phyloP scores from a whole-genome alignment of 2,888 invertebrate genomes.

The Enchytraeus crypticus region DNA sequence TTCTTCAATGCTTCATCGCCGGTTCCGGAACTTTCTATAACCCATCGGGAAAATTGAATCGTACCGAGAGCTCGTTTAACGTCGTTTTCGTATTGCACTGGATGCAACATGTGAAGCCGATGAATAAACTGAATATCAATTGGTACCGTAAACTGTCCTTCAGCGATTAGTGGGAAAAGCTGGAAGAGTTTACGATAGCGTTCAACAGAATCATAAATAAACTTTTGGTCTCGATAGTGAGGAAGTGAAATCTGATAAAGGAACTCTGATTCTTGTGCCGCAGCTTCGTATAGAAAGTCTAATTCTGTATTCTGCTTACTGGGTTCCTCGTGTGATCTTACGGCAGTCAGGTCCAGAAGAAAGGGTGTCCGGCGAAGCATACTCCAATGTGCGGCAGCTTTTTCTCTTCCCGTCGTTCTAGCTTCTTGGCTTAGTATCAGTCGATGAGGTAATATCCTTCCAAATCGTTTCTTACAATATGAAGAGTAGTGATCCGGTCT shows the following conservation, averaged over 20 bases:
- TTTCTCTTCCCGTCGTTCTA: too few relatives aligned
- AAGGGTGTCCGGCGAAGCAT: too few relatives aligned
- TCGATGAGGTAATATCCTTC: constrained; percentile 16
- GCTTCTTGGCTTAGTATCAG: too few relatives aligned
- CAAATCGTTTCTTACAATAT: constrained; percentile 17
- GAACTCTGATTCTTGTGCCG: constrained; percentile 14
- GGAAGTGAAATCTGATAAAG: constrained; percentile 22
- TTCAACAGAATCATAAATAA: constrained; percentile 16
- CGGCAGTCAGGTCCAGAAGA: too few relatives aligned
- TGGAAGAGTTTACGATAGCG: constrained; percentile 21
- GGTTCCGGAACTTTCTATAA: background rate
- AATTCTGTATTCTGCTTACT: too few relatives aligned
- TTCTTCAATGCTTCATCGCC: too few relatives aligned
- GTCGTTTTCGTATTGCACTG: constrained; percentile 19
- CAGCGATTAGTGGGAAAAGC: constrained; percentile 2
- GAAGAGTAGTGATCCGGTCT: constrained; percentile 37
- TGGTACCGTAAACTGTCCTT: constrained; percentile 6
- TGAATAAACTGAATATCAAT: constrained; percentile 21
- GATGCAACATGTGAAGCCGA: constrained; percentile 20
- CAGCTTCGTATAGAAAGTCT: constrained; percentile 8
- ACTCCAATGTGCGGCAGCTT: too few relatives aligned
- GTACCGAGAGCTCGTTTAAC: constrained; percentile 6
- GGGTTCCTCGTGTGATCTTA: too few relatives aligned
- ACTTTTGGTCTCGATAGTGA: constrained; percentile 24
- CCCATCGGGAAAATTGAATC: background rate